Conservation (phyloP, 1,140 invertebrate genomes). For the Phocides pigmalion region DNA sequence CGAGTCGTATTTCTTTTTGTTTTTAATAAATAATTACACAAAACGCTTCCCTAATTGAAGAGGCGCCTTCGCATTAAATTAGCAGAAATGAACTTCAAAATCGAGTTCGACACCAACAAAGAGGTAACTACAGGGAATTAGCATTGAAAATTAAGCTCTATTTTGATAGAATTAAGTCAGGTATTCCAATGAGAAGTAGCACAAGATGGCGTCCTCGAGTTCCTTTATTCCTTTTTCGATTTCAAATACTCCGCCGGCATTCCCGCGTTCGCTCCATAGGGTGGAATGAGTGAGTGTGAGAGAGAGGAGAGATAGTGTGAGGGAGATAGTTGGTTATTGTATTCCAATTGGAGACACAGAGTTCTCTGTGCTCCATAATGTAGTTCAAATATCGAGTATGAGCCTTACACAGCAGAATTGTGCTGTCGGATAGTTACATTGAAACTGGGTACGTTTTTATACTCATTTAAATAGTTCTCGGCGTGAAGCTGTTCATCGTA, state of each 20-base stretch:
- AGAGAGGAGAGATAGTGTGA: slow-evolving; percentile 34
- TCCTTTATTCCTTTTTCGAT: slow-evolving; percentile 61
- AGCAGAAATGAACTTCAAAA: slow-evolving; percentile 39
- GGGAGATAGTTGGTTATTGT: slow-evolving; percentile 31
- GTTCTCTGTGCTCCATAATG: slow-evolving; percentile 27
- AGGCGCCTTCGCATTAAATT: slow-evolving; percentile 43
- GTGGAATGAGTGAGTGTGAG: slow-evolving; percentile 44
- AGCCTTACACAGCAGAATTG: slow-evolving; percentile 5
- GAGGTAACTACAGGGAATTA: slow-evolving; percentile 2
- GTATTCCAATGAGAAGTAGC: slow-evolving; percentile 8
- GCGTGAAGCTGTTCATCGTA: neutral
- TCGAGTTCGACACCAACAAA: slow-evolving; percentile 27
- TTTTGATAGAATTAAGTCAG: slow-evolving; percentile 1
- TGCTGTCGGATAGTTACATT: neutral
- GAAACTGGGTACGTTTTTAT: slow-evolving; percentile 8
- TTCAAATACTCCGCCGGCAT: slow-evolving; percentile 61
- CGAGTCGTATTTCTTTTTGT: slow-evolving; percentile 21
- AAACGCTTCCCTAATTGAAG: slow-evolving; percentile 36
- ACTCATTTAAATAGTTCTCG: slow-evolving; percentile 6
- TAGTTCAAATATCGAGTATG: slow-evolving; percentile 20
- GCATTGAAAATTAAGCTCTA: slow-evolving; percentile 19
- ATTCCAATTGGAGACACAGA: slow-evolving; percentile 39
- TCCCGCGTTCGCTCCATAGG: slow-evolving; percentile 49
- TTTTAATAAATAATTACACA: slow-evolving; percentile 31
- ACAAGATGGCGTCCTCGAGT: slow-evolving; percentile 51